Base-by-base conservation (phyloP, 2,888 invertebrate genomes). In the Dysmachus trigonus region DNA sequence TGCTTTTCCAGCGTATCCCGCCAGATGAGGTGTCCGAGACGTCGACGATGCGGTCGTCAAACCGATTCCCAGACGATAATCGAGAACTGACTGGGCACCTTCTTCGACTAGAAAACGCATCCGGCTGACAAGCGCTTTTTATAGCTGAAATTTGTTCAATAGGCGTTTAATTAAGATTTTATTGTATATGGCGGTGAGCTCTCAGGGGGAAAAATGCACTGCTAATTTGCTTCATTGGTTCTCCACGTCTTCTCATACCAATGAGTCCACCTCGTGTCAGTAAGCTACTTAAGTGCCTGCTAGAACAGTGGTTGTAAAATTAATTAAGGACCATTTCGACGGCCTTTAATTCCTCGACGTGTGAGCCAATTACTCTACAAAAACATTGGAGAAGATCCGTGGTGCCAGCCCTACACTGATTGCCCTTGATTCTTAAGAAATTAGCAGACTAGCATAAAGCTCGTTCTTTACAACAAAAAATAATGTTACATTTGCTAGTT, bases 141-240 rank as follows among this genome's bases (percentile, higher is more conserved):
- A 77, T 27, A 47, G 30, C 77, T 41, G 15, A 77, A 47, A 77
- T 47, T 77, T 22, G 30, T 30, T 77, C 77, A 77, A 77, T 47
- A 77, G 77, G 77, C 77, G 77, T 77, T 47, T 77, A 77, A 77
- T 77, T 77, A 77, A 77, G 77, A 77, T 77, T 77, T 77, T 77
- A 77, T 77, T 77, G 27, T 62, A 62, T 62, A 41, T 41, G 38
- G 15, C 15, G 62, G 10, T 22, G 41, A 2, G 22, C 7, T 22
- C 8, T 10, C 18, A n/a, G 3, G 27, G 2, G 4, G 62, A 62
- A 62, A 22, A 22, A 62, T 27, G 0, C 22, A 27, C 3, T 22
- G 62, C 62, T 62, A 27, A 22, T 62, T 62, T 62, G 62, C 27
- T 47, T n/a, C 47, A 47, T 13, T 47, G 47, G 47, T 18, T 47